These are phyloP conservation scores for Seriola rivoliana DNA, from an alignment of 2,113 vertebrate genomes.

Conservation along the genomic window DNA sequence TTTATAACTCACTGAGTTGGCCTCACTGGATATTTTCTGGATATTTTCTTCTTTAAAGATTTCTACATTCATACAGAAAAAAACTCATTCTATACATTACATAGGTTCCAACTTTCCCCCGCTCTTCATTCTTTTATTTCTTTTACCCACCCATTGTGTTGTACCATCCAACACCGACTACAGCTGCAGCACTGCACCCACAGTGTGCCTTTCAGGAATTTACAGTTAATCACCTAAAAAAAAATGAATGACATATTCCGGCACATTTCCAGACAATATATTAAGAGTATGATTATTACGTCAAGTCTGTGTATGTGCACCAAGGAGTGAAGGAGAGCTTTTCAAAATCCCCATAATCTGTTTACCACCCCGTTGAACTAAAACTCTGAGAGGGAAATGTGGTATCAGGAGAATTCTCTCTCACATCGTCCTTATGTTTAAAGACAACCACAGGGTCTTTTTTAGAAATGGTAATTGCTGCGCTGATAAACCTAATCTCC, in stretches of 20 bases:
- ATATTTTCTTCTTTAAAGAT: too few species aligned
- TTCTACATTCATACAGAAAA: too few species aligned
- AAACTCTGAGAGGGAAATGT: constrained; percentile 34
- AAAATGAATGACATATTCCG: constrained; percentile 31
- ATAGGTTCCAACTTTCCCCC: background rate
- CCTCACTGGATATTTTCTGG: too few species aligned
- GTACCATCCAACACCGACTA: background rate
- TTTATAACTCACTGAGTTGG: too few species aligned
- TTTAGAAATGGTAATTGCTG: constrained; percentile 59
- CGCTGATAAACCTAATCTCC: constrained; percentile 58
- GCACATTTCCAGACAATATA: constrained; percentile 50
- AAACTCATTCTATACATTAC: background rate
- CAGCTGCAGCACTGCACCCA: background rate
- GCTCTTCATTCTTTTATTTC: background rate
- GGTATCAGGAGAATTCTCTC: constrained; percentile 41
- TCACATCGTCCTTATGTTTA: constrained; percentile 48
- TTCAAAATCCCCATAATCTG: constrained; percentile 67
- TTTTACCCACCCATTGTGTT: background rate
- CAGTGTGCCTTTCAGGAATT: constrained; percentile 17
- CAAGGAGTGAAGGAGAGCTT: constrained; percentile 39
- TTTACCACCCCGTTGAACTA: constrained; percentile 48
- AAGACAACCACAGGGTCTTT: constrained; percentile 42
- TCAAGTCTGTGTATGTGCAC: constrained; percentile 35
- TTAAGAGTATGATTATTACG: constrained; percentile 42
- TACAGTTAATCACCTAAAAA: constrained; percentile 28